These are phyloP conservation scores for Anthrax anthrax DNA, from an alignment of 2,888 invertebrate species.

Conservation along the genomic window DNA sequence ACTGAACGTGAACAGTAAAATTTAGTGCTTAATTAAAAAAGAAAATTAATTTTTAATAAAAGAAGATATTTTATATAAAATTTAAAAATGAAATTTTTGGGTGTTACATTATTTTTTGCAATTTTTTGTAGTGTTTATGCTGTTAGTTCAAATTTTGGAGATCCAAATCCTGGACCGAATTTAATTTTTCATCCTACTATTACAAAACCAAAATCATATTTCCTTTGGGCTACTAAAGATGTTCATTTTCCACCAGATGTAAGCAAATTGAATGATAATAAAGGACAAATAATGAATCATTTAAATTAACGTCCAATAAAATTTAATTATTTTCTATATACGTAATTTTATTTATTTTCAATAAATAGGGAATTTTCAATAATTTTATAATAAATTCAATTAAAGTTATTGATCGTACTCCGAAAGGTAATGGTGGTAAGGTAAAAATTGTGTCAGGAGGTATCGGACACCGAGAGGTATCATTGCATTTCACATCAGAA, in stretches of 20 bases:
- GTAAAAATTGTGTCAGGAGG: conserved; percentile 24
- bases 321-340: too few species aligned
- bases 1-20: too few species aligned
- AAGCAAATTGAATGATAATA: neutral
- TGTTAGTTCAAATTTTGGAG: neutral
- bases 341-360: neutral
- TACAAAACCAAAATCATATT: too few species aligned
- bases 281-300: too few species aligned
- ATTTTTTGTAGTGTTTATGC: neutral
- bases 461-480: conserved; percentile 19
- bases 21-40: too few species aligned
- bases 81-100: neutral
- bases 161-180: neutral
- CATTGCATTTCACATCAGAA: conserved; percentile 26
- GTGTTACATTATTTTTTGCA: neutral
- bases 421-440: conserved; percentile 27
- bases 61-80: too few species aligned
- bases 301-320: too few species aligned
- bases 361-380: neutral
- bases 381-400: conserved; percentile 5
- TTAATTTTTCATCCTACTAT: neutral
- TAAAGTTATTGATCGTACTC: conserved; percentile 21
- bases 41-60: too few species aligned
- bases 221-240: neutral
- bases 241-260: neutral